Conservation (phyloP, 1,140 invertebrate genomes). For the Caligus rogercresseyi region DNA sequence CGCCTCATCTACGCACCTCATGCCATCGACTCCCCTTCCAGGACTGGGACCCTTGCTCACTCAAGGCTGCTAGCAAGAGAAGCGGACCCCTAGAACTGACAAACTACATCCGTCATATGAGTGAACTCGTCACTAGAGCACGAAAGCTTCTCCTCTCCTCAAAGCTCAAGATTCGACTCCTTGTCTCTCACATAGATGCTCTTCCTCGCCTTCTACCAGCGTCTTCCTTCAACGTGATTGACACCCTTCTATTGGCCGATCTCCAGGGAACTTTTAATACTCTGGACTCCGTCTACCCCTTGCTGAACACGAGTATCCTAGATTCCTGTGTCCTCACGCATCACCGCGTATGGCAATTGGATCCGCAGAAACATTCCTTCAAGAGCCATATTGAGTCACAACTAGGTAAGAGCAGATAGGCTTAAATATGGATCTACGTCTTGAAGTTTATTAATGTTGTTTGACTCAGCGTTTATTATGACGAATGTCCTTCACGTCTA, state of each 20-base stretch:
- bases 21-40: conserved; percentile 2
- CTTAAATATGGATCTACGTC: no score
- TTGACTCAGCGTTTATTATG: no score
- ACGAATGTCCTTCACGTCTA: no score
- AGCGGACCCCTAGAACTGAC: neutral
- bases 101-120: neutral
- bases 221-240: neutral
- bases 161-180: neutral
- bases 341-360: neutral
- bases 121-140: neutral
- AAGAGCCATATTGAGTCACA: neutral
- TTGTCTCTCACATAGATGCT: neutral
- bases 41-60: neutral
- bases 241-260: neutral
- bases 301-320: neutral
- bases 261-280: neutral
- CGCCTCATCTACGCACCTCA: neutral
- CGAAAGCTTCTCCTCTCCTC: neutral
- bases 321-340: neutral
- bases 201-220: neutral
- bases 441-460: no score
- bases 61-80: neutral
- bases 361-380: neutral
- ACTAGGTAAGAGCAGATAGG: no score
- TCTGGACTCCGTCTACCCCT: neutral